Evolutionary conservation across 2,113 vertebrate genomes (phyloP).

Genomic region (Chelonoidis abingdonii): DNA sequence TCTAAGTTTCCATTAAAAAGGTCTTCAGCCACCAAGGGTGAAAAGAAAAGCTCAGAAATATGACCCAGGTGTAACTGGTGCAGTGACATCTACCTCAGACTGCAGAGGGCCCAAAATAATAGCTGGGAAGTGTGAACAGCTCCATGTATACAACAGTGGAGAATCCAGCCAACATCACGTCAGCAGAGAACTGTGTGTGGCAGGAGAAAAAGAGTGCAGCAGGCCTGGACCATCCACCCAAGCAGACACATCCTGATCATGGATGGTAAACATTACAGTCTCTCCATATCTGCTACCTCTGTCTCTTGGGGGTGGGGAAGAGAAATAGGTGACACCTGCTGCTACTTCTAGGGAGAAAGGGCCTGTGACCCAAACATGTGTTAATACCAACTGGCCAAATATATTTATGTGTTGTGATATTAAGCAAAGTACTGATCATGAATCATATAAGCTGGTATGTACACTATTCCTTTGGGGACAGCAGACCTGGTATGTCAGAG

Average conservation of each 20-base stretch:
- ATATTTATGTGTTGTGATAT: too few relatives aligned
- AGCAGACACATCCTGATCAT: not conserved
- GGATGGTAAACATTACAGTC: too few relatives aligned
- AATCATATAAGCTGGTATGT: too few relatives aligned
- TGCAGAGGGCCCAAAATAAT: not conserved
- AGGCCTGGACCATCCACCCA: not conserved
- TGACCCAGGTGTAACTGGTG: not conserved
- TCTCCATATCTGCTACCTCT: too few relatives aligned
- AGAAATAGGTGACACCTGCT: too few relatives aligned
- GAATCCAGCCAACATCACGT: not conserved
- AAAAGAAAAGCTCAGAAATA: not conserved
- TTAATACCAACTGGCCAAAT: too few relatives aligned
- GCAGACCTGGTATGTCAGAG: too few relatives aligned
- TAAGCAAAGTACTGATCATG: too few relatives aligned
- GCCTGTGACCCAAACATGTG: too few relatives aligned
- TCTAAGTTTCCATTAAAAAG: not conserved
- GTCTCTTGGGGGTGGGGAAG: too few relatives aligned
- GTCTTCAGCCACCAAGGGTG: not conserved
- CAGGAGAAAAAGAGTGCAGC: fast-evolving
- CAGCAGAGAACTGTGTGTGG: not conserved
- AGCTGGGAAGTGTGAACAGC: not conserved
- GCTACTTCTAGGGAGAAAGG: too few relatives aligned
- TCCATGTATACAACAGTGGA: not conserved
- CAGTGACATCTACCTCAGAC: not conserved
- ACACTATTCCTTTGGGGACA: too few relatives aligned